These are phyloP conservation scores for Choristoneura fumiferana DNA, from an alignment of 1,140 invertebrate genomes.

Conservation along the genomic window DNA sequence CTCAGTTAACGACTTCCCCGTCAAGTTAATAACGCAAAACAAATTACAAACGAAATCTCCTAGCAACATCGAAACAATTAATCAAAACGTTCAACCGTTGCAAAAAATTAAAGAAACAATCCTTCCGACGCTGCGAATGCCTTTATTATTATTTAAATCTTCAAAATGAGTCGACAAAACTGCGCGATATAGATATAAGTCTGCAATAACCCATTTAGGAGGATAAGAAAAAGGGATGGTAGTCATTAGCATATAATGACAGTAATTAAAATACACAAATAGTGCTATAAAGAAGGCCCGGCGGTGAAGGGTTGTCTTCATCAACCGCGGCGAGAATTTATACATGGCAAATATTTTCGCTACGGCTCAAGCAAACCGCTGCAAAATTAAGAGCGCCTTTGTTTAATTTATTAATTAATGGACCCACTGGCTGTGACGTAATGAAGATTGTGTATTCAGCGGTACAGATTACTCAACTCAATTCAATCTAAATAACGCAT, in stretches of 20 bases:
- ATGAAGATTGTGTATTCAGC: slow-evolving; percentile 18
- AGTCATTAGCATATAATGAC: slow-evolving; percentile 80
- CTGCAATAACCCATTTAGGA: slow-evolving; percentile 73
- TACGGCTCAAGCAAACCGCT: slow-evolving; percentile 59
- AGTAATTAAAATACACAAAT: slow-evolving; percentile 81
- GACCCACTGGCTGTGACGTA: slow-evolving; percentile 56
- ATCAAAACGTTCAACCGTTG: slow-evolving; percentile 61
- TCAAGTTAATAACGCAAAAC: slow-evolving; percentile 74
- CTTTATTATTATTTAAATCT: slow-evolving; percentile 76
- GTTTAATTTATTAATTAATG: slow-evolving; percentile 78
- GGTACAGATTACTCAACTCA: slow-evolving; percentile 12
- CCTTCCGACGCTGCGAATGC: slow-evolving; percentile 44
- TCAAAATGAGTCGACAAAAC: slow-evolving; percentile 58
- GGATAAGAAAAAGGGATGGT: slow-evolving; percentile 80
- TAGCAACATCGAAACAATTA: slow-evolving; percentile 63
- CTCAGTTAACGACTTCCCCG: slow-evolving; percentile 67
- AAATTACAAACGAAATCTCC: slow-evolving; percentile 66
- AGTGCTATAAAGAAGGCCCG: slow-evolving; percentile 77
- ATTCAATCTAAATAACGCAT: slow-evolving; percentile 6
- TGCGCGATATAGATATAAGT: slow-evolving; percentile 70
- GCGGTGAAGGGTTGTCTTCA: slow-evolving; percentile 77
- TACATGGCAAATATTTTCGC: slow-evolving; percentile 76
- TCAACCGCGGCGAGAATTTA: slow-evolving; percentile 69
- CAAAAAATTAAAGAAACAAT: slow-evolving; percentile 65
- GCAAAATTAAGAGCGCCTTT: slow-evolving; percentile 65